Percentiles rank a stretch among this genome's conserved stretches.
These are phyloP conservation scores for Apogon talboti DNA, from an alignment of 2,797 vertebrate species.

Conservation along the genomic window DNA sequence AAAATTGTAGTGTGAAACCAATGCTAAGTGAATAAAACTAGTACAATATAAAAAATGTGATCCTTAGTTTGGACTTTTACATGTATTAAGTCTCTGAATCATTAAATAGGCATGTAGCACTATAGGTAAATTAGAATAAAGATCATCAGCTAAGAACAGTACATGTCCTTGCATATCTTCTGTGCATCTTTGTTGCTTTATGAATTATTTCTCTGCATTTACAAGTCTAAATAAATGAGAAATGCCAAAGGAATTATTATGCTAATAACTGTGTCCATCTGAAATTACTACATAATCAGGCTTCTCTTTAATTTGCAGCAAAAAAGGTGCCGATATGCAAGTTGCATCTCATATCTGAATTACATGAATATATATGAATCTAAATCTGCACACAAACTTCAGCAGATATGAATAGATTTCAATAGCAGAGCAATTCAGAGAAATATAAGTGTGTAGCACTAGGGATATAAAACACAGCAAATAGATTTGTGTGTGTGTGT, in stretches of 20 bases:
- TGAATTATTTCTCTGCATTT: slow-evolving; percentile 17
- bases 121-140: not conserved
- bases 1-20: too few species aligned
- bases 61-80: too few species aligned
- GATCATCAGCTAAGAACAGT: slow-evolving; percentile 1
- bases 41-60: too few species aligned
- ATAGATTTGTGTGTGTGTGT: slow-evolving; percentile 6
- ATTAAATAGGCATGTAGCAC: not conserved
- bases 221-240: slow-evolving; percentile 28
- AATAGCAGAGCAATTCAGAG: slow-evolving; percentile 7
- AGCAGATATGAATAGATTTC: slow-evolving; percentile 24
- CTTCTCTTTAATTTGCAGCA: slow-evolving; percentile 35
- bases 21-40: too few species aligned
- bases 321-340: slow-evolving; percentile 9
- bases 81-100: not conserved
- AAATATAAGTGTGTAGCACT: slow-evolving; percentile 23
- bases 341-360: slow-evolving; percentile 19
- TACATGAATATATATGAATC: slow-evolving; percentile 32
- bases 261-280: slow-evolving; percentile 48
- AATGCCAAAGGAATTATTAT: slow-evolving; percentile 46
- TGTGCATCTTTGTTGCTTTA: not conserved
- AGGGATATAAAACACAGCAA: slow-evolving; percentile 14
- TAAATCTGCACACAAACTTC: slow-evolving; percentile 26
- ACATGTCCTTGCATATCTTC: not conserved
- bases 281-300: slow-evolving; percentile 39